phyloP scores from a whole-genome alignment of 1,140 invertebrate species.

The Nephotettix cincticeps region DNA sequence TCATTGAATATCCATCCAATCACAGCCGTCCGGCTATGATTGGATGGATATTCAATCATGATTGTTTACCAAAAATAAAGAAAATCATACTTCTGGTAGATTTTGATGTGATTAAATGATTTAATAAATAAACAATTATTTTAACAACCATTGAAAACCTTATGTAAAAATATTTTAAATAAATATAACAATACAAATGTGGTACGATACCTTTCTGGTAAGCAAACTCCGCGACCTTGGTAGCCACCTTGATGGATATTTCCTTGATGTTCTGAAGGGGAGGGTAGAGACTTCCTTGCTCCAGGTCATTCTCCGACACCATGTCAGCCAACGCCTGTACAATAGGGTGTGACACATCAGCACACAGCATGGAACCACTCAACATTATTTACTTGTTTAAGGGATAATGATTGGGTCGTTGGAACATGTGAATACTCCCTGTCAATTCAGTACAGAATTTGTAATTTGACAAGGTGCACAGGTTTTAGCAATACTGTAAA shows the following conservation, averaged over 20 bases:
- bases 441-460: neutral
- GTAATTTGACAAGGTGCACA: neutral
- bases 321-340: conserved; percentile 67
- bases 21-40: neutral
- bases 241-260: conserved; percentile 87
- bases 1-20: too few species aligned
- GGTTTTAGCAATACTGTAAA: neutral
- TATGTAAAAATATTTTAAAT: neutral
- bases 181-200: neutral
- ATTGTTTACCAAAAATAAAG: neutral
- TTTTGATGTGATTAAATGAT: neutral
- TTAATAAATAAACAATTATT: neutral
- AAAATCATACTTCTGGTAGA: neutral
- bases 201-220: conserved; percentile 69
- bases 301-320: conserved; percentile 79
- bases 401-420: neutral
- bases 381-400: neutral
- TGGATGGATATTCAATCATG: neutral
- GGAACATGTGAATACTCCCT: too few species aligned
- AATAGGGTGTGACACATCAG: too few species aligned
- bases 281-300: conserved; percentile 91
- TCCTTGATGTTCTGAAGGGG: conserved; percentile 84
- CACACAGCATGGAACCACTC: neutral
- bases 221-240: conserved; percentile 81
- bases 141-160: neutral